These are phyloP conservation scores for Gobio occitaniae DNA, from an alignment of 2,797 vertebrate species.

Conservation along the genomic window DNA sequence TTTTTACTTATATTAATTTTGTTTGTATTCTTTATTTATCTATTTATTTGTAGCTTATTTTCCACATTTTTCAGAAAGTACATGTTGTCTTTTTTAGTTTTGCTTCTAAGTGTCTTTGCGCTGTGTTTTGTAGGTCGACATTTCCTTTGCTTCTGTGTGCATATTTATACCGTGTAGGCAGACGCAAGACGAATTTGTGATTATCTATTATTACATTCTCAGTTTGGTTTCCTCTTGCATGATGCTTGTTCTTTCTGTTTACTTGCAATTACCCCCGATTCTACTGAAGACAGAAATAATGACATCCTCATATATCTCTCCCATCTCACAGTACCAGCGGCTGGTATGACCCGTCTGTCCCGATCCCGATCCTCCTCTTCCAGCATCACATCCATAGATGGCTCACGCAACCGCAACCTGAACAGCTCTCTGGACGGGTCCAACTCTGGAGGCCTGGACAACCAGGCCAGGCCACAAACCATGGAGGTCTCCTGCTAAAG, in stretches of 20 bases:
- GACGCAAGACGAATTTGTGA: not conserved
- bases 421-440: slow-evolving; percentile 87
- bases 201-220: slow-evolving; percentile 16
- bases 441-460: slow-evolving; percentile 79
- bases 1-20: not conserved
- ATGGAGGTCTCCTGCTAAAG: slow-evolving; percentile 96
- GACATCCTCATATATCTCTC: slow-evolving; percentile 21
- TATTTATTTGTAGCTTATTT: not conserved
- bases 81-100: not conserved
- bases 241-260: not conserved
- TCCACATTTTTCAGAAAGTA: not conserved
- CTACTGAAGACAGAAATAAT: not conserved
- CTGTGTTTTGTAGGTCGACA: not conserved
- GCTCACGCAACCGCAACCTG: slow-evolving; percentile 86
- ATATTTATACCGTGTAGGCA: not conserved
- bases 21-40: not conserved
- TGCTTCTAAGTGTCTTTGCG: not conserved
- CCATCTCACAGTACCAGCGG: slow-evolving; percentile 84
- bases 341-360: slow-evolving; percentile 90
- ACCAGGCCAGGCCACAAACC: slow-evolving; percentile 86
- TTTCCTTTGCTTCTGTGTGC: not conserved
- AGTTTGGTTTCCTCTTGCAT: slow-evolving; percentile 23
- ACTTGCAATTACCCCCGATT: not conserved
- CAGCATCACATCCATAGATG: slow-evolving; percentile 90
- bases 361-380: slow-evolving; percentile 95